Percentiles rank a stretch among this genome's conserved stretches.
Evolutionary conservation across 2,888 invertebrate species (phyloP).

Genomic region (Arrhopalites spinosus): DNA sequence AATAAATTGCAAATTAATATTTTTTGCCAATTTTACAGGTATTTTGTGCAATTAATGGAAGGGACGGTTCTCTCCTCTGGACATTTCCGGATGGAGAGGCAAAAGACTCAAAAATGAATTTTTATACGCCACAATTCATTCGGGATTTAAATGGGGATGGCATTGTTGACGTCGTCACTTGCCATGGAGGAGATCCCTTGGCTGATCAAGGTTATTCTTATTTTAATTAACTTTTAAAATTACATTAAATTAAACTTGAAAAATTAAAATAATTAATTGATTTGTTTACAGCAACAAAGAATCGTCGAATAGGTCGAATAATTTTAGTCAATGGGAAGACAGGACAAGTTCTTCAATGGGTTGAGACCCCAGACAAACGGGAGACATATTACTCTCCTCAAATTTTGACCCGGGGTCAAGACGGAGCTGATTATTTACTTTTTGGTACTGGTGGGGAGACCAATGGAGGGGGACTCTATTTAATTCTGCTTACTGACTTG

Average conservation of each 20-base stretch:
- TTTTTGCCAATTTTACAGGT: slow-evolving; percentile 57
- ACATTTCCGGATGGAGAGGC: slow-evolving; percentile 61
- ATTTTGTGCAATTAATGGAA: slow-evolving; percentile 69
- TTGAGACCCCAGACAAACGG: slow-evolving; percentile 66
- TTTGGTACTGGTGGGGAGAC: slow-evolving; percentile 77
- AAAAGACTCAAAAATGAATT: slow-evolving; percentile 62
- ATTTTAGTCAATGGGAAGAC: slow-evolving; percentile 72
- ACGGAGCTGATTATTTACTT: slow-evolving; percentile 68
- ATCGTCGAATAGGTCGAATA: slow-evolving; percentile 67
- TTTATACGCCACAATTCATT: slow-evolving; percentile 74
- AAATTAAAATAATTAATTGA: not conserved
- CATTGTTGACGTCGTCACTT: slow-evolving; percentile 71
- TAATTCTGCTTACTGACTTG: slow-evolving; percentile 65
- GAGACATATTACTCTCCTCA: slow-evolving; percentile 78
- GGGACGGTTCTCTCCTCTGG: slow-evolving; percentile 72
- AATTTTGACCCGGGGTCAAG: slow-evolving; percentile 65
- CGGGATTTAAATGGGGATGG: slow-evolving; percentile 73
- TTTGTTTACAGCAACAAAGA: slow-evolving; percentile 58
- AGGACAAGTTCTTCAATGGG: slow-evolving; percentile 68
- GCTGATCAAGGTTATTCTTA: slow-evolving; percentile 60
- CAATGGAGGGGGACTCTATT: slow-evolving; percentile 72
- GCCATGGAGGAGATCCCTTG: slow-evolving; percentile 66
- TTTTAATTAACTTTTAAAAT: not conserved
- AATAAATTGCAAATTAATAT: not conserved
- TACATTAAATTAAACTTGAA: not conserved